phyloP scores from a whole-genome alignment of 1,140 invertebrate species.

The Papilio machaon region DNA sequence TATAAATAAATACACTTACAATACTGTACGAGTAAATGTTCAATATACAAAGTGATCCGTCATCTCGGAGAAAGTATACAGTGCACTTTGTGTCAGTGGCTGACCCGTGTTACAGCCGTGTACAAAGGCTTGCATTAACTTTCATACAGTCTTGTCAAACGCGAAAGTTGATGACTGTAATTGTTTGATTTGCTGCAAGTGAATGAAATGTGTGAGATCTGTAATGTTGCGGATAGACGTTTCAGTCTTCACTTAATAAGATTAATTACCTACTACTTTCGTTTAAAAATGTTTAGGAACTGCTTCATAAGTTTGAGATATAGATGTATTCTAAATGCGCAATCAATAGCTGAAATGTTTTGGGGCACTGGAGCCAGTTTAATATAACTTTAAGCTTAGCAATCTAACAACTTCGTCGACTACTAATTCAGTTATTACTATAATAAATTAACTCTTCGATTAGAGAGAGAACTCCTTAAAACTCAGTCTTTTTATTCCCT shows the following conservation, averaged over 20 bases:
- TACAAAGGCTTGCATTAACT: conserved; percentile 10
- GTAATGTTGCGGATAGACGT: neutral
- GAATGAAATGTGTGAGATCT: neutral
- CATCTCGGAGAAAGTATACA: conserved; percentile 16
- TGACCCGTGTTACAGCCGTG: neutral
- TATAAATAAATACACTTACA: neutral
- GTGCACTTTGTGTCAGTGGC: neutral
- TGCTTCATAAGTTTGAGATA: neutral
- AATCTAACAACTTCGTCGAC: neutral
- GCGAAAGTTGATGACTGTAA: conserved; percentile 17
- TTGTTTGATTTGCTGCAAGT: conserved; percentile 5
- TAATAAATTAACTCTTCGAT: neutral
- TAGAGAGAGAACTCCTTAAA: neutral
- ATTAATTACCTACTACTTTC: neutral
- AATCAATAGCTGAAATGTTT: neutral
- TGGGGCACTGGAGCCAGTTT: neutral
- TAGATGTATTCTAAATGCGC: neutral
- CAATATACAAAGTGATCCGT: neutral
- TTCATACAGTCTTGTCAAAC: neutral
- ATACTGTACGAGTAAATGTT: neutral
- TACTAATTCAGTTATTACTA: neutral
- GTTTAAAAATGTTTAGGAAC: neutral
- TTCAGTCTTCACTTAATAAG: neutral
- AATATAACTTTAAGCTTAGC: neutral
- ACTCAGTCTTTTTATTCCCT: neutral